Percentiles rank a stretch among this genome's conserved stretches.
Conservation (phyloP, 2,888 invertebrate genomes). For the Liodrosophila aerea region DNA sequence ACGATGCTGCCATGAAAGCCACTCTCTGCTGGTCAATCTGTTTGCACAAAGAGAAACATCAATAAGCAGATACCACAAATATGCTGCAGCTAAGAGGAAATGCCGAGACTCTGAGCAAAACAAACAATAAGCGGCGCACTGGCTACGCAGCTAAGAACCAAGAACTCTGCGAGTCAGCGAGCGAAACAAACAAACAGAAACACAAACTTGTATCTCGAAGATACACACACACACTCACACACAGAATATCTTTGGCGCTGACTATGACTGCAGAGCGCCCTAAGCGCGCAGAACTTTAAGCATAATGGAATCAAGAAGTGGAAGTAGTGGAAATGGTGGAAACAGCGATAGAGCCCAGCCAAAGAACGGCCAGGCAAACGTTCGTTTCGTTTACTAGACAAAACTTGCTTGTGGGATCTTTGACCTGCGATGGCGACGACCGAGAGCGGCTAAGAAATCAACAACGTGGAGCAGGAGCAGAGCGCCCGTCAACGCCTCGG, state of each 20-base stretch:
- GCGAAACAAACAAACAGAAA: conserved; percentile 56
- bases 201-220: conserved; percentile 71
- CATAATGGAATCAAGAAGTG: conserved; percentile 44
- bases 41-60: conserved; percentile 33
- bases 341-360: conserved; percentile 52
- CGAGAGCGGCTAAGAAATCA: conserved; percentile 52
- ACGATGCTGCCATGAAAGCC: conserved; percentile 14
- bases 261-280: conserved; percentile 56
- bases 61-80: conserved; percentile 48
- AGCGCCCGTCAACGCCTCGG: conserved; percentile 63
- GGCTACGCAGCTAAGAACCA: conserved; percentile 34
- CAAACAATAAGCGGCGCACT: conserved; percentile 43
- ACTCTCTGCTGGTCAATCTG: conserved; percentile 25
- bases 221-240: conserved; percentile 45
- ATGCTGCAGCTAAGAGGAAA: conserved; percentile 54
- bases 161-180: conserved; percentile 43
- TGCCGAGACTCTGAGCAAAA: conserved; percentile 54
- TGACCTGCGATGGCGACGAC: conserved; percentile 80
- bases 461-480: conserved; percentile 65
- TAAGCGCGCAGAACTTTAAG: conserved; percentile 61
- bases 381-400: conserved; percentile 67
- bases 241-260: conserved; percentile 36
- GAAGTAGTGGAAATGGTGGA: conserved; percentile 66
- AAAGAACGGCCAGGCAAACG: conserved; percentile 41
- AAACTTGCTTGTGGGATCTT: conserved; percentile 80